These are phyloP conservation scores for Quadriops clusia DNA, from an alignment of 2,888 invertebrate species.

Conservation along the genomic window DNA sequence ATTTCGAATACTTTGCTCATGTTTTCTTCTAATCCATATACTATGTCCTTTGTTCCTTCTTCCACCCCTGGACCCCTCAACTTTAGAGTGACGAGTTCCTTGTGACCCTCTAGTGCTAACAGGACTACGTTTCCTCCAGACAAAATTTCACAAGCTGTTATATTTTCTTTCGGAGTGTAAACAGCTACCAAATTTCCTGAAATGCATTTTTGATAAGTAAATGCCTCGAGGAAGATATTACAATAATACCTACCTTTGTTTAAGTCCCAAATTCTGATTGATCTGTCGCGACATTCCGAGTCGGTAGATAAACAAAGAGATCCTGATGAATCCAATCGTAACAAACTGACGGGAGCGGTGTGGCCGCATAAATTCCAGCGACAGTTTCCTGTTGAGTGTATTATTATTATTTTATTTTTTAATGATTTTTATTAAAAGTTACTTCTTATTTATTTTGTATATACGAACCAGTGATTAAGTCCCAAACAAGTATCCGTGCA, in stretches of 20 bases:
- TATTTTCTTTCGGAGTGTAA: conserved; percentile 62
- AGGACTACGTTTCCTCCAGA: conserved; percentile 60
- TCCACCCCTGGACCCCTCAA: conserved; percentile 35
- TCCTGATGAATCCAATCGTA: conserved; percentile 63
- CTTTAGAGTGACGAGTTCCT: conserved; percentile 52
- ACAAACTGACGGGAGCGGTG: conserved; percentile 60
- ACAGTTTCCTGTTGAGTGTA: conserved; percentile 67
- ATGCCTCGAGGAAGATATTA: conserved; percentile 1
- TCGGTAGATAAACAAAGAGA: conserved; percentile 65
- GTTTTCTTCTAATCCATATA: conserved; percentile 45
- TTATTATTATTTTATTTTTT: background rate
- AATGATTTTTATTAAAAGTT: conserved; percentile 1
- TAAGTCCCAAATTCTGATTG: conserved; percentile 72
- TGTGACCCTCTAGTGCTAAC: conserved; percentile 54
- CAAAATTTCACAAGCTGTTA: conserved; percentile 66
- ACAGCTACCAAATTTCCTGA: conserved; percentile 69
- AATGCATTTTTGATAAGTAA: conserved; percentile 15
- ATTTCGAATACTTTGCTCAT: conserved; percentile 49
- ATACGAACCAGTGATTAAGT: conserved; percentile 71
- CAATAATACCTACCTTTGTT: conserved; percentile 47
- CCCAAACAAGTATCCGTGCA: conserved; percentile 74
- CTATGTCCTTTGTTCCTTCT: conserved; percentile 22
- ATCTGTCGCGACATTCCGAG: conserved; percentile 56
- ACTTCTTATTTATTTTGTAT: conserved; percentile 7
- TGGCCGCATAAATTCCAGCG: conserved; percentile 67